These are phyloP conservation scores for Dolichoris vasculosae DNA, from an alignment of 1,140 invertebrate genomes.

Conservation along the genomic window DNA sequence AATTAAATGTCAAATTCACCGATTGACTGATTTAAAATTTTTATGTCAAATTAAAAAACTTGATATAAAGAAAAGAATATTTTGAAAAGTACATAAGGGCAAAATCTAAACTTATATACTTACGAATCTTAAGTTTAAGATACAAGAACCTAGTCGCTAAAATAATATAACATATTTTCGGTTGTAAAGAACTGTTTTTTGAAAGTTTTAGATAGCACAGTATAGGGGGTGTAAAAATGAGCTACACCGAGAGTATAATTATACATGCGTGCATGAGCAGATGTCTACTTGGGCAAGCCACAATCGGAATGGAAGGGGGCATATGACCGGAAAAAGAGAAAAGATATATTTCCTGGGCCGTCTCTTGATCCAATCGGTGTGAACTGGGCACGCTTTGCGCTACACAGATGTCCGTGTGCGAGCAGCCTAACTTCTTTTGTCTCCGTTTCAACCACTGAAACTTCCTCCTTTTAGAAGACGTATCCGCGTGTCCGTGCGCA, in stretches of 20 bases:
- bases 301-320: neutral
- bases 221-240: no score
- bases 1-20: no score
- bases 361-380: conserved; percentile 28
- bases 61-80: no score
- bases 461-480: neutral
- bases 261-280: conserved; percentile 2
- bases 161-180: neutral
- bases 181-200: neutral
- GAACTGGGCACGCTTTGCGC: neutral
- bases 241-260: neutral
- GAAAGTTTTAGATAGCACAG: no score
- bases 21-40: no score
- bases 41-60: no score
- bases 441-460: conserved; percentile 1
- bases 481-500: neutral
- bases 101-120: no score
- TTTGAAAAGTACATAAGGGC: no score
- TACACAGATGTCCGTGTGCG: conserved; percentile 10
- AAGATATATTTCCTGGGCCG: conserved; percentile 4
- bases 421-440: neutral
- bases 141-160: neutral
- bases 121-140: neutral
- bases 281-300: neutral
- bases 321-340: conserved; percentile 34